Base-by-base conservation (phyloP, 2,113 vertebrate species). In the Octodon degus region DNA sequence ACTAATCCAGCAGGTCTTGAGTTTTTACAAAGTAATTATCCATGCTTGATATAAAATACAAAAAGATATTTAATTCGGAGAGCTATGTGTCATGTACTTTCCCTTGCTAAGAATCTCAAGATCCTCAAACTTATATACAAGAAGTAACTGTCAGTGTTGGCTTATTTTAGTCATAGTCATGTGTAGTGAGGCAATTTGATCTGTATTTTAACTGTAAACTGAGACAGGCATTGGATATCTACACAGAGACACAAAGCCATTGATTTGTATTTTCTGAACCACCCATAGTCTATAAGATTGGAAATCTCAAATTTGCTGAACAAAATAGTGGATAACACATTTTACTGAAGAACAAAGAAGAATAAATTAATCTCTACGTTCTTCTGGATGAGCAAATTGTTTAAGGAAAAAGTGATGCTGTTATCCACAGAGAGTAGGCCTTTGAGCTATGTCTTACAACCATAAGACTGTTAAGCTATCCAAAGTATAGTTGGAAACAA, bases 161-260 rank as follows among this genome's bases (percentile, higher is more conserved):
- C 17, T 90, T 76, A 58, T 10, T 47, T 91, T 65, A 67, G 19
- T 74, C 30, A 55, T 8, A 81, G 7, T 27, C 93, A 16, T 77
- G 12, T 14, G 58, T 53, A n/a, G 0, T 86, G 24, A 80, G 19
- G 13, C 30, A 86, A 72, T 63, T 79, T 53, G 82, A 65, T 22
- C 55, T 94, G 5, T 62, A 79, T 74, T 37, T 83, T 86, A 95
- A 16, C 67, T 77, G n/a, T 93, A 97, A 74, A 82, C 43, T 32
- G 27, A 86, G 22, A 47, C 22, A 25, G 17, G 37, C 32, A 93
- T 2, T 95, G 19, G 25, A 82, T 0, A 72, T 88, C 47, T 88
- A 6, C 24, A 82, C 4, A 58, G 16, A 88, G 37, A 86, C 3
- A 55, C 83, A 70, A 32, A 43, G 3, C 40, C 86, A 65, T 27